phyloP scores from a whole-genome alignment of 2,888 invertebrate species.

The Acleris emargana region DNA sequence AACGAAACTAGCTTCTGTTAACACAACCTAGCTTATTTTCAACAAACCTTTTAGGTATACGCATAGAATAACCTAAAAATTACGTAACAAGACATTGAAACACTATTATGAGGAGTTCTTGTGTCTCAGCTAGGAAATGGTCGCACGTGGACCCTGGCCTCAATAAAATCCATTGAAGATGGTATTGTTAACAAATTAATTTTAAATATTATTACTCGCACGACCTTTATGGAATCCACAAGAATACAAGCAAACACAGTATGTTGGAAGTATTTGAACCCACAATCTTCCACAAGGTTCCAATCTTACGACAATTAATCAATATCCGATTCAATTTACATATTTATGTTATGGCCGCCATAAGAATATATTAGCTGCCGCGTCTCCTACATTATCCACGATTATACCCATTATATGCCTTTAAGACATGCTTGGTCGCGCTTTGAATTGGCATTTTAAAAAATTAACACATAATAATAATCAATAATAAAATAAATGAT shows the following conservation, averaged over 20 bases:
- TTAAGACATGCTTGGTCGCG: slow-evolving; percentile 20
- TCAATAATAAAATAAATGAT: background rate
- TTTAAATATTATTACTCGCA: slow-evolving; percentile 14
- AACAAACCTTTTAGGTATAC: no score
- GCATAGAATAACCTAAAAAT: no score
- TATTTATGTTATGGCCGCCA: slow-evolving; percentile 47
- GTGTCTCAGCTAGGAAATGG: no score
- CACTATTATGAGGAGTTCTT: no score
- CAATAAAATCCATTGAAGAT: slow-evolving; percentile 7
- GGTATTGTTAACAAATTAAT: slow-evolving; percentile 31
- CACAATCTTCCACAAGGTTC: slow-evolving; percentile 35
- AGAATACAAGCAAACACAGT: slow-evolving; percentile 29
- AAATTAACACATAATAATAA: slow-evolving; percentile 14
- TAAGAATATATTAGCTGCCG: slow-evolving; percentile 46
- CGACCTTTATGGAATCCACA: slow-evolving; percentile 29
- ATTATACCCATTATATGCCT: slow-evolving; percentile 11
- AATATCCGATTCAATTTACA: slow-evolving; percentile 47
- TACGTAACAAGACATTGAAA: no score
- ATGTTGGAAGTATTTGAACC: slow-evolving; percentile 19
- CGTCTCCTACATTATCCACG: slow-evolving; percentile 41
- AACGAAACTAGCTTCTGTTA: slow-evolving; percentile 4
- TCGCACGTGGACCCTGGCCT: slow-evolving; percentile 8
- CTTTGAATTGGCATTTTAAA: slow-evolving; percentile 7
- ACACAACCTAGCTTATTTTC: no score
- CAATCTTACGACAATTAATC: slow-evolving; percentile 40